These are phyloP conservation scores for Orthonevra nobilis DNA, from an alignment of 2,888 invertebrate genomes.

Conservation along the genomic window DNA sequence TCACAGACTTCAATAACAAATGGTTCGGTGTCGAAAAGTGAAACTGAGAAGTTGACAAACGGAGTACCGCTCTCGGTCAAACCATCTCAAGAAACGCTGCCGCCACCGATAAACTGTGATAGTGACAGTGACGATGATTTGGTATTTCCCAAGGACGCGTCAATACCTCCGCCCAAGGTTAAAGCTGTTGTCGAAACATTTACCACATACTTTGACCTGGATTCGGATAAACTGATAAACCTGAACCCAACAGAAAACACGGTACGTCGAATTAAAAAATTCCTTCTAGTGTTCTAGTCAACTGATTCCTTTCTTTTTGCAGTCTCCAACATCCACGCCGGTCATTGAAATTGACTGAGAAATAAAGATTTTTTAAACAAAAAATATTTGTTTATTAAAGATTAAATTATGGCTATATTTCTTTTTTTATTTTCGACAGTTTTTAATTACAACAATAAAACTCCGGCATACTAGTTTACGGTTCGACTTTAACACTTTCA, in stretches of 20 bases:
- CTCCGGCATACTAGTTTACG: not conserved
- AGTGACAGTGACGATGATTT: slow-evolving; percentile 37
- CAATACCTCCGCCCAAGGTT: slow-evolving; percentile 35
- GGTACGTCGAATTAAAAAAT: slow-evolving; percentile 33
- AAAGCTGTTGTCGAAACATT: slow-evolving; percentile 40
- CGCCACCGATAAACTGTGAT: not conserved
- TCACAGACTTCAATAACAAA: no score
- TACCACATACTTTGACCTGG: slow-evolving; percentile 53
- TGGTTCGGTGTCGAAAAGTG: no score
- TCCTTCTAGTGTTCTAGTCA: no score
- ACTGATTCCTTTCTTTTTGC: not conserved
- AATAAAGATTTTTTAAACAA: no score
- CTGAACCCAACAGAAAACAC: slow-evolving; percentile 7
- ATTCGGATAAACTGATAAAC: slow-evolving; percentile 18
- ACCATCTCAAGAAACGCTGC: not conserved
- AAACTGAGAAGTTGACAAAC: no score
- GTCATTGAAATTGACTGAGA: slow-evolving; percentile 46
- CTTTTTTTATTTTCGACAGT: no score
- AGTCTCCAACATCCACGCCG: not conserved
- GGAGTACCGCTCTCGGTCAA: no score
- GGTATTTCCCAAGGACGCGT: slow-evolving; percentile 25
- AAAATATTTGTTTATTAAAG: no score
- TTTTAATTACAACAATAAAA: not conserved
- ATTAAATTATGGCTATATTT: no score
- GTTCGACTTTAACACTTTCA: not conserved